Conservation (phyloP, 2,113 vertebrate species). For the Chascanopsetta lugubris region DNA sequence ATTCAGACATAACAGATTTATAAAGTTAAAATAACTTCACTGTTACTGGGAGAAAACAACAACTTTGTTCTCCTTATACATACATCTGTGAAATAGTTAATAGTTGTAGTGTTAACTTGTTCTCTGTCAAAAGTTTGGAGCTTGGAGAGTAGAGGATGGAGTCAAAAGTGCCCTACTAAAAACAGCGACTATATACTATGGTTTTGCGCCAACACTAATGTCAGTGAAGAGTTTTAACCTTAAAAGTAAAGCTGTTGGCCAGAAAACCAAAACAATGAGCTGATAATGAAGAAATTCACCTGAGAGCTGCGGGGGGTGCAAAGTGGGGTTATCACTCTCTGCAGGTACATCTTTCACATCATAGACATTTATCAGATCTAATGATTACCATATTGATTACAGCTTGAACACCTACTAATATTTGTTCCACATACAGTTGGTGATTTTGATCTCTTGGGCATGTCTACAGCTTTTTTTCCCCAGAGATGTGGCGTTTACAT, state of each 20-base stretch:
- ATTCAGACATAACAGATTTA: background rate
- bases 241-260: conserved; percentile 7
- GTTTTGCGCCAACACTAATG: too few species aligned
- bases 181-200: too few species aligned
- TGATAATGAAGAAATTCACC: background rate
- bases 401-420: too few species aligned
- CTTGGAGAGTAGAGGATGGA: too few species aligned
- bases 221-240: too few species aligned
- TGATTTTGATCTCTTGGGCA: background rate
- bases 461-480: background rate
- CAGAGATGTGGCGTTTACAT: too few species aligned
- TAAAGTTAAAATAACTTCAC: background rate
- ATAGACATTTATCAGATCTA: background rate
- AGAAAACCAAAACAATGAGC: conserved; percentile 5
- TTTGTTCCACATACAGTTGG: too few species aligned
- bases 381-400: too few species aligned
- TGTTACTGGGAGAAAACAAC: background rate
- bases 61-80: too few species aligned
- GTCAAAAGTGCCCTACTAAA: too few species aligned
- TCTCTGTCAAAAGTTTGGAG: background rate
- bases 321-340: background rate
- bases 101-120: background rate
- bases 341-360: background rate
- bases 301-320: background rate
- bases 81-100: background rate